phyloP scores from a whole-genome alignment of 2,113 vertebrate species.

The Catharus bicknelli region DNA sequence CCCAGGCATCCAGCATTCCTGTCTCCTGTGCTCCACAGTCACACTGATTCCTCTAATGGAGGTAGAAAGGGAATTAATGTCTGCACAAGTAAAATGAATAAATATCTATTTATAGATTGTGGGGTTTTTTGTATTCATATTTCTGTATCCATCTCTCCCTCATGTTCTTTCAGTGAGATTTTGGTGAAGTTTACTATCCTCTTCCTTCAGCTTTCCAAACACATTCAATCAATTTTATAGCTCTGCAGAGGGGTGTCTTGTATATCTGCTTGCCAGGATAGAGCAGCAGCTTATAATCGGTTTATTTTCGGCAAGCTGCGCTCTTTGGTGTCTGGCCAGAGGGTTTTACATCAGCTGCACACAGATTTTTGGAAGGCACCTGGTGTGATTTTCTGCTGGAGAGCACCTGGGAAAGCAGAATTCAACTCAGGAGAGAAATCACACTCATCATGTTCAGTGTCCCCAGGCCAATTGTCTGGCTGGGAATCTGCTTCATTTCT shows the following conservation, averaged over 20 bases:
- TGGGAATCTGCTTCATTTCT: neutral
- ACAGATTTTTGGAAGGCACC: neutral
- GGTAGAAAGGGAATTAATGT: neutral
- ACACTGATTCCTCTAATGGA: neutral
- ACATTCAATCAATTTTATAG: neutral
- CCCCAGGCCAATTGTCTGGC: neutral
- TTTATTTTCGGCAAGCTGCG: neutral
- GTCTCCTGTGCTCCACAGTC: neutral
- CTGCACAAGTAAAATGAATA: neutral
- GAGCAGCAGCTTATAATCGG: neutral
- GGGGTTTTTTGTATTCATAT: neutral
- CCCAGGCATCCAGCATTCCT: neutral
- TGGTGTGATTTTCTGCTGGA: neutral
- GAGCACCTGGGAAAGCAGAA: constrained; percentile 2
- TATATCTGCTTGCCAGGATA: neutral
- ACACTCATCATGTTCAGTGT: neutral
- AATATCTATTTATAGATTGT: neutral
- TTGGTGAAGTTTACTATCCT: neutral
- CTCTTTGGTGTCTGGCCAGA: neutral
- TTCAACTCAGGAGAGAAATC: neutral
- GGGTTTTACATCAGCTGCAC: neutral
- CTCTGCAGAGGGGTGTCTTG: neutral
- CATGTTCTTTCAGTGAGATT: neutral
- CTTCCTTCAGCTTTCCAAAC: neutral
- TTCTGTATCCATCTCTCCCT: neutral